phyloP scores from a whole-genome alignment of 2,797 vertebrate genomes.

The Semotilus atromaculatus region DNA sequence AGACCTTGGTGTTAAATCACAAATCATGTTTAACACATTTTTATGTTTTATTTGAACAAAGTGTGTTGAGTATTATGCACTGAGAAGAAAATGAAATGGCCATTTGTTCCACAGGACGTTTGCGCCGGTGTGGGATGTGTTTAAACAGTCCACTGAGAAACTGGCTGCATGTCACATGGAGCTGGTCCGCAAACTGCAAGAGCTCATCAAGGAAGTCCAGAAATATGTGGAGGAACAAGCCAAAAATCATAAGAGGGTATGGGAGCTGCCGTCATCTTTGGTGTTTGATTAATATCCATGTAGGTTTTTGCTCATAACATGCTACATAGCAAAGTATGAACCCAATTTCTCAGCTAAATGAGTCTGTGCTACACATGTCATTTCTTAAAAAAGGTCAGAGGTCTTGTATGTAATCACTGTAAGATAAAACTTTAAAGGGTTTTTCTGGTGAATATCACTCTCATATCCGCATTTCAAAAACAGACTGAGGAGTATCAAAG shows the following conservation, averaged over 20 bases:
- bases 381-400: not conserved
- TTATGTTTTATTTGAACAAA: conserved; percentile 13
- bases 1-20: conserved; percentile 38
- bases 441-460: not conserved
- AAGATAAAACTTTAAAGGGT: not conserved
- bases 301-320: conserved; percentile 4
- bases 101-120: conserved; percentile 81
- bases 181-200: conserved; percentile 92
- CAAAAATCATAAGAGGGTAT: conserved; percentile 96
- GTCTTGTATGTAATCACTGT: not conserved
- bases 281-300: conserved; percentile 31
- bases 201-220: conserved; percentile 97
- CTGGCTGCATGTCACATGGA: conserved; percentile 94
- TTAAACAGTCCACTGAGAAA: conserved; percentile 95
- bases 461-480: not conserved
- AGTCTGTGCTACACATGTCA: not conserved
- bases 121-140: conserved; percentile 95
- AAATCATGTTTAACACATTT: conserved; percentile 34
- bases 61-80: conserved; percentile 18
- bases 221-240: conserved; percentile 97
- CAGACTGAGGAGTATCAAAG: not conserved
- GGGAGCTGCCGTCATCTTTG: conserved; percentile 13
- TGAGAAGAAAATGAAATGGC: not conserved
- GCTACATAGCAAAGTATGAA: not conserved
- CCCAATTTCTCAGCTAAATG: conserved; percentile 5